Evolutionary conservation across 2,113 vertebrate genomes (phyloP), one percentile per base, ranked within the genome.

Genomic region (Forbesichthys agassizii): DNA sequence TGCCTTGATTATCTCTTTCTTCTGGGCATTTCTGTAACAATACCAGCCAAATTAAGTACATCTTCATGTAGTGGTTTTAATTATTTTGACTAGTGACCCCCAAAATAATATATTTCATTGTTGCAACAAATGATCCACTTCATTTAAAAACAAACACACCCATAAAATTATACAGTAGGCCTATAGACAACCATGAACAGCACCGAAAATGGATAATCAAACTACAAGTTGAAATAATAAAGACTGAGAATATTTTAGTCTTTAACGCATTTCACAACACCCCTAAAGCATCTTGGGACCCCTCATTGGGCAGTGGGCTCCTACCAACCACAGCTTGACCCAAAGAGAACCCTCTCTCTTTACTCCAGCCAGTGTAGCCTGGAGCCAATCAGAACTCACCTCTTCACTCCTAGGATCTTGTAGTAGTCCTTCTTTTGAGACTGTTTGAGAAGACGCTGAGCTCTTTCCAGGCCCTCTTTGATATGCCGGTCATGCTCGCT

Each of bases 331-430:
- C 53, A 54, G 14, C 12, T n/a, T 54, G 53, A 54, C 11, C 13
- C 53, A 8, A 54, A 54, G 53, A 54, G 53, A 18, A 16, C 13
- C 54, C 5, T 3, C 5, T 56, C 3, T n/a, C 54, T 20, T 56
- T 9, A n/a, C 16, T 9, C n/a, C n/a, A 56, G 54, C n/a, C 14
- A 16, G 13, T 16, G 54, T 8, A 3, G n/a, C 20, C n/a, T 9
- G 8, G n/a, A 13, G 51, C 11, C 9, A 52, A n/a, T 11, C n/a
- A 9, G 11, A 33, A 42, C 53, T 1, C 73, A 99, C 98, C 97
- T 96, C 93, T 99, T 99, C 53, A 99, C 96, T 72, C 98, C 98
- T 33, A 99, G 88, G 84, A 99, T 99, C 92, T 99, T 99, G 78
- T 99, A 99, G 82, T 99, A 99, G 89, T 99, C 98, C 80, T 93